Base-by-base conservation (phyloP, 2,113 vertebrate species). In the Hypanus sabinus region DNA sequence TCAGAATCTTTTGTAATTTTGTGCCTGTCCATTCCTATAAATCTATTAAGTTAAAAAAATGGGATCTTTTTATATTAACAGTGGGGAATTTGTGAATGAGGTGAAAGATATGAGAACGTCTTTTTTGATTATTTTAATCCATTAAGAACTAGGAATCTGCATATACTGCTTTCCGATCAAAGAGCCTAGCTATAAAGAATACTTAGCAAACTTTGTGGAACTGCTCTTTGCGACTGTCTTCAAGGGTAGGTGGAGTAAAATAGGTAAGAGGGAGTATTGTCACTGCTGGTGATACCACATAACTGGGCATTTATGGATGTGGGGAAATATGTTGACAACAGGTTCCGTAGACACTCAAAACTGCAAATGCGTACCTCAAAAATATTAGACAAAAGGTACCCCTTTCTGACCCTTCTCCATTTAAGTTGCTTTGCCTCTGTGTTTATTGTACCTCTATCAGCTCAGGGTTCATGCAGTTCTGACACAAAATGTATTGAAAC, bases 1-100 rank as follows among this genome's bases (percentile, higher is more conserved):
- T 68, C 65, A 90, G 70, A 68, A 73, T 46, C 46, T 71, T 93
- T 71, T 73, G 73, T 93, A 93, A 73, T 75, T 27, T 24, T 22
- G 10, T 70, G 73, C 38, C 60, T 90, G 85, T 90, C 65, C 62
- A 93, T 93, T 73, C 73, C 46, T 73, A 22, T 73, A 55, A 55
- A 55, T 27, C 68, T 93, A 55, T 93, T 73, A 46, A 93, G 36
- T 73, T 93, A 36, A 73, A 93, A 93, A 22, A 55, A 93, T 46
- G 9, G 33, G 1, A 92, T 57, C 88, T 38, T 65, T 92, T 71
- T 18, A 46, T 71, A 18, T 24, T 65, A 92, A 38, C 36, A 27
- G 12, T 7, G 16, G 62, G 85, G 57, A 62, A 57, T 88, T 88
- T 62, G n/a, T 65, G 85, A n/a, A 7, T 90, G n/a, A n/a, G 85